phyloP scores from a whole-genome alignment of 2,113 vertebrate species.

The Columba livia region DNA sequence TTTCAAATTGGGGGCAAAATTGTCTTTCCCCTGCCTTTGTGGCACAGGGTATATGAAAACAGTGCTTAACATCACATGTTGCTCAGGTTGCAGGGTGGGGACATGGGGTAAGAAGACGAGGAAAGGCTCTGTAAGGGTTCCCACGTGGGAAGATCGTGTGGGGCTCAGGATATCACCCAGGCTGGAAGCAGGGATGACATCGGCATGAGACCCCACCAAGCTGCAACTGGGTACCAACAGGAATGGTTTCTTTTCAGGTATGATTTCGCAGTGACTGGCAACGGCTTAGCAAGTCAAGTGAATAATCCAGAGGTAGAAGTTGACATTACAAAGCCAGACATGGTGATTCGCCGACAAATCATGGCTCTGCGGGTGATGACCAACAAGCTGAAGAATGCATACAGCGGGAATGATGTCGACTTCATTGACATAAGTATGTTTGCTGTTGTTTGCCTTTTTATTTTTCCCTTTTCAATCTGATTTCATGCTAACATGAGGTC shows the following conservation, averaged over 20 bases:
- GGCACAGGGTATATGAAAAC: neutral
- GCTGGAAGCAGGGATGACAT: neutral
- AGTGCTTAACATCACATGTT: neutral
- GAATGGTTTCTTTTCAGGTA: constrained; percentile 77
- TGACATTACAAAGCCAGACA: constrained; percentile 90
- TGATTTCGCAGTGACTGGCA: constrained; percentile 89
- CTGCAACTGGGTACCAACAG: neutral
- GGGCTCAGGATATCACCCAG: neutral
- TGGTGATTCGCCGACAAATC: constrained; percentile 90
- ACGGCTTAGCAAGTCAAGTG: constrained; percentile 91
- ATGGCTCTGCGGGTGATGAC: constrained; percentile 91
- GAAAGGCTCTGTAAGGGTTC: neutral
- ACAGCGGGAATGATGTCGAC: constrained; percentile 89
- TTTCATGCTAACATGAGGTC: neutral
- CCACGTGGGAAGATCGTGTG: accelerated
- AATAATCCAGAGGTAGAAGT: constrained; percentile 95
- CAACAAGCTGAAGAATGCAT: constrained; percentile 90
- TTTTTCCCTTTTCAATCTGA: neutral
- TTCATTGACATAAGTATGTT: constrained; percentile 85
- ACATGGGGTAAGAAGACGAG: neutral
- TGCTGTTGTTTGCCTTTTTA: neutral
- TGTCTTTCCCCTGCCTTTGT: neutral
- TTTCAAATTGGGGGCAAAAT: neutral
- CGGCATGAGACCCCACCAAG: accelerated
- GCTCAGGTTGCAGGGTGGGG: neutral